A percentile compares a stretch with the other conserved stretches of the same genome.
These are phyloP conservation scores for Panthera uncia DNA, from an alignment of 2,113 vertebrate species.

Conservation along the genomic window DNA sequence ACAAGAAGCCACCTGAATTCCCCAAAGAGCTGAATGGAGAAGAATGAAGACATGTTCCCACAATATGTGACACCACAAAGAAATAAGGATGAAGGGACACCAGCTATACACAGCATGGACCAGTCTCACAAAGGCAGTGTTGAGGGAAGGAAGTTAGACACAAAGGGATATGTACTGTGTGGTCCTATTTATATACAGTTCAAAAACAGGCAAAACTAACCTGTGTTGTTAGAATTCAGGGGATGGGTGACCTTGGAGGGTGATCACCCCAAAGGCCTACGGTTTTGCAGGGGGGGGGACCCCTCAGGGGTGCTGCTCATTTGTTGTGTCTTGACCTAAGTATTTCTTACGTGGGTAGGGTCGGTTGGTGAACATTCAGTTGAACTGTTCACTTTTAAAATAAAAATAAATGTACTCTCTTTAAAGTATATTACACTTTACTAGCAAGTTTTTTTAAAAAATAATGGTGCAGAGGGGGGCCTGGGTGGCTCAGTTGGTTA, in stretches of 20 bases:
- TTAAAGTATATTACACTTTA: background rate
- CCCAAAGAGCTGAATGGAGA: background rate
- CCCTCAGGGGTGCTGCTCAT: too few relatives aligned
- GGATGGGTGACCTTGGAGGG: background rate
- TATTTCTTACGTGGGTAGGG: too few relatives aligned
- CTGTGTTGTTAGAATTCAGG: background rate
- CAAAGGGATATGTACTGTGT: background rate
- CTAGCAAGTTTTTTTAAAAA: background rate
- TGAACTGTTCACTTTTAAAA: background rate
- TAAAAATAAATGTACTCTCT: background rate
- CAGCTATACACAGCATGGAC: fast-evolving
- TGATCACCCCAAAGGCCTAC: background rate
- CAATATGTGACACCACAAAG: background rate
- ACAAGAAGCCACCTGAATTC: background rate
- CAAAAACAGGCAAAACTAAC: background rate
- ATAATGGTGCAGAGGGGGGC: background rate
- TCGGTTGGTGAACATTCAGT: background rate
- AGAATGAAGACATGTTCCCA: too few relatives aligned
- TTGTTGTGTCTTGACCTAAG: background rate
- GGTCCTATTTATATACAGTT: background rate
- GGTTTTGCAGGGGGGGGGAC: background rate
- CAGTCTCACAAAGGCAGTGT: too few relatives aligned
- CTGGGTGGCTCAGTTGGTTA: too few relatives aligned
- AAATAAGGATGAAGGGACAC: fast-evolving
- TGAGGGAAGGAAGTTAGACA: background rate